Evolutionary conservation across 2,888 invertebrate species (phyloP).

Genomic region (Mimumesa dahlbomi): DNA sequence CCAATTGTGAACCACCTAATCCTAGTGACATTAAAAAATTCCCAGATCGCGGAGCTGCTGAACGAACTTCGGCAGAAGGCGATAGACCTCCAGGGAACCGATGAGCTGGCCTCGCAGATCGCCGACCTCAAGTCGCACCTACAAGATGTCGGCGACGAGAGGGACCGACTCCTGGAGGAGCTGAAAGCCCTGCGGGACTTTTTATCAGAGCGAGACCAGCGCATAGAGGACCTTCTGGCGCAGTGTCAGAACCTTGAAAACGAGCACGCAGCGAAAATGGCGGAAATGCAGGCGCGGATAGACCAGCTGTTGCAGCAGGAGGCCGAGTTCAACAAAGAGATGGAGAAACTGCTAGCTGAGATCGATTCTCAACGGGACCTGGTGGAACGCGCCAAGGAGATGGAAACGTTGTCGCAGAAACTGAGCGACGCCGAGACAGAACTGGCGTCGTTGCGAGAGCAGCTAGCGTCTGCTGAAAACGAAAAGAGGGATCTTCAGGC

Average conservation of each 20-base stretch:
- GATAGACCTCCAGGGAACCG: conserved; percentile 49
- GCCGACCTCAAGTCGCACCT: conserved; percentile 57
- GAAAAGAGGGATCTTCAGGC: conserved; percentile 32
- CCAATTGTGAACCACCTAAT: too few relatives aligned
- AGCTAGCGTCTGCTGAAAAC: conserved; percentile 27
- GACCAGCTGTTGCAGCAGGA: too few relatives aligned
- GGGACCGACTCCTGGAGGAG: conserved; percentile 60
- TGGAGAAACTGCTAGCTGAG: conserved; percentile 42
- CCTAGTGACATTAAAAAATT: too few relatives aligned
- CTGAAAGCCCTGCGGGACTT: conserved; percentile 44
- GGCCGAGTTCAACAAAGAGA: too few relatives aligned
- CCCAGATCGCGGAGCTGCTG: conserved; percentile 63
- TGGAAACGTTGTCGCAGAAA: conserved; percentile 38
- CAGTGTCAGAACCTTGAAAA: conserved; percentile 48
- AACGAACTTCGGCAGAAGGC: conserved; percentile 57
- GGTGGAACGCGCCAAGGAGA: conserved; percentile 49
- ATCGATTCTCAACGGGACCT: conserved; percentile 48
- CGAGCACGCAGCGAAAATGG: conserved; percentile 40
- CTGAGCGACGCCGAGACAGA: conserved; percentile 41
- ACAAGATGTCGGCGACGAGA: conserved; percentile 53
- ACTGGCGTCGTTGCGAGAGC: conserved; percentile 22
- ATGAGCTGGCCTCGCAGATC: conserved; percentile 52
- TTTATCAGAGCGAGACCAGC: conserved; percentile 60
- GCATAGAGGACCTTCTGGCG: conserved; percentile 63
- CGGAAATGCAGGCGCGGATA: conserved; percentile 50